Percentiles rank a stretch among this genome's conserved stretches.
Conservation (phyloP, 1,140 invertebrate genomes). For the Coptotermes formosanus region DNA sequence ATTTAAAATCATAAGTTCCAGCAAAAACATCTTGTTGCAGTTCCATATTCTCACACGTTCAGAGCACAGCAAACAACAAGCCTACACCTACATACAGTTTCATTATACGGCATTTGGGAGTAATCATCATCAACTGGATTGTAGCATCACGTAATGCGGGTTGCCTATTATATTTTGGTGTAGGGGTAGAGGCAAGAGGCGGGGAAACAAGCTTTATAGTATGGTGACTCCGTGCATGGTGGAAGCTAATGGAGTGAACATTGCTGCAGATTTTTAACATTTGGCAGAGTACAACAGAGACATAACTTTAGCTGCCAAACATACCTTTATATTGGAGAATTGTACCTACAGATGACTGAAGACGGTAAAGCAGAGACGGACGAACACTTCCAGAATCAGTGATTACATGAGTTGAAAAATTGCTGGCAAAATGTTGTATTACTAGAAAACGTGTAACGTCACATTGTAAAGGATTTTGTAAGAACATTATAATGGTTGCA, state of each 20-base stretch:
- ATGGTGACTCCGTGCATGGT: neutral
- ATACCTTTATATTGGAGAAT: no score
- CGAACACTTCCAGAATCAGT: no score
- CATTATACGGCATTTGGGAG: neutral
- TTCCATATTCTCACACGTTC: neutral
- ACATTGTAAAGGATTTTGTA: no score
- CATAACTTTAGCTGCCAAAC: no score
- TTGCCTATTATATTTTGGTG: neutral
- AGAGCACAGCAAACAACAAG: neutral
- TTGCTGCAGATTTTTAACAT: neutral
- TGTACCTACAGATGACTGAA: no score
- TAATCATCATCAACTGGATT: slow-evolving; percentile 1
- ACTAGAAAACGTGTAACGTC: no score
- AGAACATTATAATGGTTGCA: no score
- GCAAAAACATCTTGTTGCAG: neutral
- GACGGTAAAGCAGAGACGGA: no score
- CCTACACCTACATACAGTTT: neutral
- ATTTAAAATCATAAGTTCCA: neutral
- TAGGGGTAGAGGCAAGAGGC: neutral
- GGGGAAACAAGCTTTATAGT: neutral
- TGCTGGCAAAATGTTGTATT: no score
- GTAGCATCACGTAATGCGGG: neutral
- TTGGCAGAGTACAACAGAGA: neutral
- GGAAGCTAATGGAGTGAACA: neutral
- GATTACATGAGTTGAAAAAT: no score